Conservation (phyloP, 2,888 invertebrate species). For the Tipula unca region DNA sequence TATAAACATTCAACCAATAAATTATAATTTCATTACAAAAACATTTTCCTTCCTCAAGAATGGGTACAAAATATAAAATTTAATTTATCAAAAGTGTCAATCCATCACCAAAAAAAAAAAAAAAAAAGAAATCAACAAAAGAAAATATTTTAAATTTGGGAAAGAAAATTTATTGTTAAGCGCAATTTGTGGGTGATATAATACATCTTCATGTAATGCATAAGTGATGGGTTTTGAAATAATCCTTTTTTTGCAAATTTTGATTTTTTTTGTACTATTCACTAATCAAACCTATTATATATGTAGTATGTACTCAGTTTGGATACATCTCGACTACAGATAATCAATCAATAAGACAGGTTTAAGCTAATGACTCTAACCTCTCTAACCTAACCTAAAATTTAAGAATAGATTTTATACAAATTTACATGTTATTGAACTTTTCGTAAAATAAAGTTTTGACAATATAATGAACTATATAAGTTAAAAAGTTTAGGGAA, state of each 20-base stretch:
- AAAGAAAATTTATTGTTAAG: neutral
- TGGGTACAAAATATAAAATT: neutral
- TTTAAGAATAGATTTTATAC: neutral
- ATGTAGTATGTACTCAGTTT: neutral
- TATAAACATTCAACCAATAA: neutral
- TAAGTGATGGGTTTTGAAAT: neutral
- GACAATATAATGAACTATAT: neutral
- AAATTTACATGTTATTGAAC: neutral
- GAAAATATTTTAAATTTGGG: neutral
- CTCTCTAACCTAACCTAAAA: neutral
- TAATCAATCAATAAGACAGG: neutral
- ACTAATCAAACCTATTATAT: neutral
- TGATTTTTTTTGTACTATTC: neutral
- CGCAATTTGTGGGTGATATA: neutral
- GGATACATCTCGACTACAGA: neutral
- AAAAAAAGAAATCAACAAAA: neutral
- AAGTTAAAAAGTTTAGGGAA: neutral
- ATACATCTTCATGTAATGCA: neutral
- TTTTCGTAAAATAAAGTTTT: neutral
- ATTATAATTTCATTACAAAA: neutral
- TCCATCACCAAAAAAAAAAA: neutral
- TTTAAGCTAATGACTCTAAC: neutral
- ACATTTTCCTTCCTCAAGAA: neutral
- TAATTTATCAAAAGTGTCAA: conserved; percentile 4
- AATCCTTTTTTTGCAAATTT: neutral